Base-by-base conservation (phyloP, 92 coral and sea anemone genomes). In the Chrysogorgia sp. region DNA sequence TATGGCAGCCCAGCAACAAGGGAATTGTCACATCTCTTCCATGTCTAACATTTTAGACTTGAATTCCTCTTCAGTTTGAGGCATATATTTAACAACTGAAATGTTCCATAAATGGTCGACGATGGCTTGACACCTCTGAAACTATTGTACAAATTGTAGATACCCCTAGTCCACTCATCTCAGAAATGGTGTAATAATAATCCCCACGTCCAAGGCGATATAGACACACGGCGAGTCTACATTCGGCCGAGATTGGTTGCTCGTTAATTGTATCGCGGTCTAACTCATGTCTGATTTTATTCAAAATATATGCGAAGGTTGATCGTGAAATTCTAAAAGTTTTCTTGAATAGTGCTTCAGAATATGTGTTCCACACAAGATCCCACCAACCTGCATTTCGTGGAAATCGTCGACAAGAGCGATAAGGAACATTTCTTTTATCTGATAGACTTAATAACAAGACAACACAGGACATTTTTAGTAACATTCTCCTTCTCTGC, bases 371-470 rank as follows among this genome's bases (percentile, higher is more conserved):
- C 87, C 90, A 86, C 20, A 82, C 83, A 29, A 35, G 71, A 48
- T 82, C 69, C 86, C 90, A 86, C 90, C 90, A 86, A 40, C 86
- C 86, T 30, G 35, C n/a, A 77, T 81, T 86, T 72, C 90, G 75
- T 37, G 49, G 83, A 7, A 86, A 50, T 60, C 81, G 81, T 34
- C 81, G 77, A 74, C 87, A 86, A 21, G 82, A 85, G 60, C 79
- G 66, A 72, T 61, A 13, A 32, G 60, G 66, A 45, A 10, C 20
- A 53, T 63, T 49, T 33, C n/a, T 53, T 22, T 61, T 61, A 40
- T 70, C 56, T 49, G 31, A 45, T 43, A 64, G 32, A 52, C 55
- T 47, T 58, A 82, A 65, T 63, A 63, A 69, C 7, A 24, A 32
- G 56, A 70, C 25, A 21, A 75, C 71, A 67, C 75, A 24, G 29